A percentile compares a stretch with the other conserved stretches of the same genome.
Conservation (phyloP, 2,888 invertebrate species). For the Lasioglossum oenotherae region DNA sequence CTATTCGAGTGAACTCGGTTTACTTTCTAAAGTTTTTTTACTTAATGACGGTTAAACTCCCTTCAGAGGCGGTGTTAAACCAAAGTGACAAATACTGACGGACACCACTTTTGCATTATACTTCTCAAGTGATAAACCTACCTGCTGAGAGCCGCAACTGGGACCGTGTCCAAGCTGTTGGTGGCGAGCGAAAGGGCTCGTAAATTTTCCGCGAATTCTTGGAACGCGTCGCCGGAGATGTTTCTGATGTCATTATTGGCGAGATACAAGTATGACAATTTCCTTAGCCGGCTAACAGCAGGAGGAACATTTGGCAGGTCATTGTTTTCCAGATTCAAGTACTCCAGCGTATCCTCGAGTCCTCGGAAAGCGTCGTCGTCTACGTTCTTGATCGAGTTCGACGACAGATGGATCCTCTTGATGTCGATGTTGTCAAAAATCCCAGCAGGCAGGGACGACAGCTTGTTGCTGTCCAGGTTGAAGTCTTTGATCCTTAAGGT, state of each 20-base stretch:
- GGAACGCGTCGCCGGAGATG: conserved; percentile 88
- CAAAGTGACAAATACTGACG: neutral
- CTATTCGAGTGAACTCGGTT: too few species aligned
- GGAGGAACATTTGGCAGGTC: conserved; percentile 89
- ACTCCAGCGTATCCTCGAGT: conserved; percentile 90
- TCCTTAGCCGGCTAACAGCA: conserved; percentile 88
- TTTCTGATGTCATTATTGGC: conserved; percentile 91
- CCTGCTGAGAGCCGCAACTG: conserved; percentile 88
- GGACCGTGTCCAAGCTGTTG: conserved; percentile 91
- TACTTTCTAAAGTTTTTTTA: too few species aligned
- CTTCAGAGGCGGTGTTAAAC: too few species aligned
- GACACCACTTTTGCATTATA: neutral
- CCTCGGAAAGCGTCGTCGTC: conserved; percentile 91
- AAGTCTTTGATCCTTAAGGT: conserved; percentile 91
- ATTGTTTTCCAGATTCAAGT: conserved; percentile 93
- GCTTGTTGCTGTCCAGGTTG: conserved; percentile 92
- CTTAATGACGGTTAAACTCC: too few species aligned
- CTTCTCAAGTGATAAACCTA: conserved; percentile 20
- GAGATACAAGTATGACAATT: conserved; percentile 92
- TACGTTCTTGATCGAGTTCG: conserved; percentile 90
- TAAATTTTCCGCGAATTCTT: conserved; percentile 87
- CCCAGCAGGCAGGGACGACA: conserved; percentile 88
- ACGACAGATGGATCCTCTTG: conserved; percentile 91
- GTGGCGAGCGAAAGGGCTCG: conserved; percentile 93
- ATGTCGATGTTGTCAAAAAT: conserved; percentile 90